Conservation (phyloP, 2,888 invertebrate genomes). For the Hirtodrosophila alboralis region DNA sequence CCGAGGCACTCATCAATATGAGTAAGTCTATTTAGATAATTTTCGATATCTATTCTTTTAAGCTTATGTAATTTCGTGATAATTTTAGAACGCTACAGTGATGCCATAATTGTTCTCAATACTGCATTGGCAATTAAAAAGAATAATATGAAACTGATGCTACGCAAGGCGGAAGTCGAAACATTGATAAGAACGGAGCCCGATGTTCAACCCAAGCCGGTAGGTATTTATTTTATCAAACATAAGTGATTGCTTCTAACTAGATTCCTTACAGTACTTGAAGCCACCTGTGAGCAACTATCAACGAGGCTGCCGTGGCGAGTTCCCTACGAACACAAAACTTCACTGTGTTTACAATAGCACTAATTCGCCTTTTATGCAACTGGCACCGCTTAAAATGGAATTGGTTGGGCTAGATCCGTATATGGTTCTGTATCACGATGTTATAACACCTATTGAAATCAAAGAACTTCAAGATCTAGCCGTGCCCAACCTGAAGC, state of each 20-base stretch:
- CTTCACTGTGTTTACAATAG: constrained; percentile 77
- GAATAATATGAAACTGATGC: constrained; percentile 52
- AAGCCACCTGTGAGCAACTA: constrained; percentile 5
- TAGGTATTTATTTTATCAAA: constrained; percentile 25
- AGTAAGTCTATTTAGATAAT: constrained; percentile 62
- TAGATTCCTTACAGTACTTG: constrained; percentile 9
- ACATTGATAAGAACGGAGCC: constrained; percentile 54
- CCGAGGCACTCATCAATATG: constrained; percentile 67
- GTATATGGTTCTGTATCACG: constrained; percentile 79
- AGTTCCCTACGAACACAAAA: constrained; percentile 40
- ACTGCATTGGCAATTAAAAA: constrained; percentile 46
- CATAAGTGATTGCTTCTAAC: neutral
- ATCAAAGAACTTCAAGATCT: constrained; percentile 66
- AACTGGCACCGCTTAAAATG: constrained; percentile 80
- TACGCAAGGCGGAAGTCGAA: constrained; percentile 61
- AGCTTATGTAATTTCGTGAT: constrained; percentile 1
- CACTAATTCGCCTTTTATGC: constrained; percentile 71
- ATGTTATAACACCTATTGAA: constrained; percentile 70
- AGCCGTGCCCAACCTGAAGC: constrained; percentile 63
- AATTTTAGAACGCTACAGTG: constrained; percentile 43
- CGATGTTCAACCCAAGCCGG: constrained; percentile 16
- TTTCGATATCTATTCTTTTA: neutral
- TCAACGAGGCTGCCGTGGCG: constrained; percentile 75
- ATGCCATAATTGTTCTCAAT: constrained; percentile 61
- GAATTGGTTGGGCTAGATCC: constrained; percentile 75